Base-by-base conservation (phyloP, 2,113 vertebrate genomes). In the Melanerpes aurifrons region DNA sequence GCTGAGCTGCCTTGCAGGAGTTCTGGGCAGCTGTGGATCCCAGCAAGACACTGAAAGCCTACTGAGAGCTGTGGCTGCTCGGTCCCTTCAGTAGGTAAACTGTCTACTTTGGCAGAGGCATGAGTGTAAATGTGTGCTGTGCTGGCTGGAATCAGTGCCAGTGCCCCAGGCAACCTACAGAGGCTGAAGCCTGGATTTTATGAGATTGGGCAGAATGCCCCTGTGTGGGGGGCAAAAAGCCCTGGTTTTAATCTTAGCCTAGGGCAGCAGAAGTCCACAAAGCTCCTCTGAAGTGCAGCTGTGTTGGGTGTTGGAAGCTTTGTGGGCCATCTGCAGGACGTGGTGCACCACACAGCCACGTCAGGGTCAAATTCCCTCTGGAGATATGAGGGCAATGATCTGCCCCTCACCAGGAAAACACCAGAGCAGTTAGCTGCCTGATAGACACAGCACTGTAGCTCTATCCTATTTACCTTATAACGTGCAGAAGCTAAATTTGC, bases 221-320 rank as follows among this genome's bases (percentile, higher is more conserved):
- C 4, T 19, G 68, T 64, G 69, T 15, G 58, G 53, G 69, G 61
- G 87, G 89, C 61, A 89, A 69, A 73, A 74, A 62, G 22, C 21
- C 71, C 54, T 75, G 62, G 10, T 64, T 86, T 82, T 76, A n/a
- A 40, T 85, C 67, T 82, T 82, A 43, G 59, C 59, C 75, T 57
- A 47, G 31, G 86, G 70, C 81, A 89, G 67, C 56, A 76, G 90
- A 87, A 88, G 62, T 73, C 73, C n/a, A 12, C 56, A 50, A 71
- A 76, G 26, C 43, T 69, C n/a, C 68, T 94, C 68, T 92, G 87
- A 93, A 94, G 89, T 68, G 82, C 89, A 91, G 91, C 84, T 94
- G 59, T 89, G 85, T 73, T 3, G 31, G 59, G 32, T 0, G 0
- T 37, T 67, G 81, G 72, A 87, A 64, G 72, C 68, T 85, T 43